These are phyloP conservation scores for Octonoba sinensis DNA, from an alignment of 2,888 invertebrate species.

Conservation along the genomic window DNA sequence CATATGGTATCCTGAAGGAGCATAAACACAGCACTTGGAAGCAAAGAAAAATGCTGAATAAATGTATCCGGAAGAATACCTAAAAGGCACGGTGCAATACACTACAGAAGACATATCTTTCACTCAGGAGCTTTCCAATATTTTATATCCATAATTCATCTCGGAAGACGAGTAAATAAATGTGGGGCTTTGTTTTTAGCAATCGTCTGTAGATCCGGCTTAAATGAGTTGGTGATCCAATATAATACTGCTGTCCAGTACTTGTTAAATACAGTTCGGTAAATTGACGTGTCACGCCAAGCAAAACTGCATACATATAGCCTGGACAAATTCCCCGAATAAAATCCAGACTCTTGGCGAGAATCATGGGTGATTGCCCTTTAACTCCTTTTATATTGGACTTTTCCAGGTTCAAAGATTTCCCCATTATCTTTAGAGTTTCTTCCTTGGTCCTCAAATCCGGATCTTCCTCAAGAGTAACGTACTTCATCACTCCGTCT, in stretches of 20 bases:
- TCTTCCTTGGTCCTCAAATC: constrained; percentile 13
- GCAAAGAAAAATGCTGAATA: not conserved
- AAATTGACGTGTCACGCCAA: constrained; percentile 16
- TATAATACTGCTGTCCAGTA: constrained; percentile 14
- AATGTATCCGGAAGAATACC: constrained; percentile 16
- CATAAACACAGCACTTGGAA: not conserved
- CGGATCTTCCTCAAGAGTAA: constrained; percentile 15
- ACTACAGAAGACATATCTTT: constrained; percentile 11
- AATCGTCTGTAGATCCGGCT: constrained; percentile 9
- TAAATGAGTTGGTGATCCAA: constrained; percentile 21
- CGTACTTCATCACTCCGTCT: constrained; percentile 17
- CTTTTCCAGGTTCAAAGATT: not conserved
- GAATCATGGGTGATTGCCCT: constrained; percentile 22
- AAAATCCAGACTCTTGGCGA: constrained; percentile 16
- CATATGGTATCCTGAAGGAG: not conserved
- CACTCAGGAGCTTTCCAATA: constrained; percentile 28
- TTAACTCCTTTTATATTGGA: constrained; percentile 20
- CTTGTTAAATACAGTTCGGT: constrained; percentile 15
- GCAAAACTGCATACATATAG: constrained; percentile 31
- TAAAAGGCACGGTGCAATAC: constrained; percentile 12
- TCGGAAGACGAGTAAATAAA: constrained; percentile 20
- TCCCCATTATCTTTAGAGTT: constrained; percentile 2
- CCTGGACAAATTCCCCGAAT: constrained; percentile 19
- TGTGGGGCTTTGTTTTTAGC: constrained; percentile 16
- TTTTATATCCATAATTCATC: constrained; percentile 11